A percentile compares a stretch with the other conserved stretches of the same genome.
Evolutionary conservation across 2,888 invertebrate genomes (phyloP).

Genomic region (Lathronympha strigana): DNA sequence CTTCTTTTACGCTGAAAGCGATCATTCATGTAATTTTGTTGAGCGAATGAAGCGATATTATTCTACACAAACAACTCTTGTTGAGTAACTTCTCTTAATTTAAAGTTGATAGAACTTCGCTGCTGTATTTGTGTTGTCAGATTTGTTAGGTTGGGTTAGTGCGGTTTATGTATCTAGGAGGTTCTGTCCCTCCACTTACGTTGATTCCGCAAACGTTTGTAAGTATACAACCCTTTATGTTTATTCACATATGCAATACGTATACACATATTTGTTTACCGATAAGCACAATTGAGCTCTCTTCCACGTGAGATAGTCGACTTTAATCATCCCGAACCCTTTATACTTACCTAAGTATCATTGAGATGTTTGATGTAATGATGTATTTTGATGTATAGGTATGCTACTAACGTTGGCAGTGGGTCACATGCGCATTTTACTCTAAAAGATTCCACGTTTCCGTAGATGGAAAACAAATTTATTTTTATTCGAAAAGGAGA

Average conservation of each 20-base stretch:
- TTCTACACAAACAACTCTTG: conserved; percentile 25
- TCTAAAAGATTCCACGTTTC: neutral
- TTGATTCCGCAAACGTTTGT: conserved; percentile 44
- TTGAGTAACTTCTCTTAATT: conserved; percentile 47
- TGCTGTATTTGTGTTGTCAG: conserved; percentile 42
- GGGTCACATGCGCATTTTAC: conserved; percentile 25
- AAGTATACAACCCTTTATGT: conserved; percentile 37
- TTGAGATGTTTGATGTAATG: conserved; percentile 14
- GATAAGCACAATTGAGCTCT: conserved; percentile 45
- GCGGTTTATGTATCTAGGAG: conserved; percentile 42
- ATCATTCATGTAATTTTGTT: conserved; percentile 20
- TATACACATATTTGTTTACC: conserved; percentile 27
- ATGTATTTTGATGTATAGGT: too few relatives aligned
- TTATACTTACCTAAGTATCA: conserved; percentile 28
- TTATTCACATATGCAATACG: conserved; percentile 18
- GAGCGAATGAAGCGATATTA: conserved; percentile 17
- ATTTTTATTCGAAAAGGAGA: conserved; percentile 17
- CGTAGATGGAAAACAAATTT: conserved; percentile 29
- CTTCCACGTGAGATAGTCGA: conserved; percentile 26
- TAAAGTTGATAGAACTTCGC: conserved; percentile 42
- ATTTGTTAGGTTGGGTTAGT: conserved; percentile 41
- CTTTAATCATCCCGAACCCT: conserved; percentile 33
- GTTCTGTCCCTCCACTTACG: conserved; percentile 45
- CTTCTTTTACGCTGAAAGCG: neutral
- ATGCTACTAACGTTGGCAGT: conserved; percentile 20